A percentile compares a stretch with the other conserved stretches of the same genome.
Evolutionary conservation across 1,140 invertebrate genomes (phyloP).

Genomic region (Drosophila baimaii): DNA sequence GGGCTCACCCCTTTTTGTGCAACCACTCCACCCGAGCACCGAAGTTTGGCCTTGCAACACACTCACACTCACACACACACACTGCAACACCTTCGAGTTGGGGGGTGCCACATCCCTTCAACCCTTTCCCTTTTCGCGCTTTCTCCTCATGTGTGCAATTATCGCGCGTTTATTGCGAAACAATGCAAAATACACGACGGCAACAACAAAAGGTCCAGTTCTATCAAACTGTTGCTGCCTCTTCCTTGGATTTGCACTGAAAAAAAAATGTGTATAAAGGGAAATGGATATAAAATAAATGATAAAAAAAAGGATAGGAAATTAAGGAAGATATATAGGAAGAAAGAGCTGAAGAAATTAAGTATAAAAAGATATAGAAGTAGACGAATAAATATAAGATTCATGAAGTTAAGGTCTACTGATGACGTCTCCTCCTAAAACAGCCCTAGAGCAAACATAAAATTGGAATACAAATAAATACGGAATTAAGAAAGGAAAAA

Average conservation of each 20-base stretch:
- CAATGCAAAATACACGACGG: conserved; percentile 73
- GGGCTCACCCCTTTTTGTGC: conserved; percentile 11
- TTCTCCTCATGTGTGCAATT: conserved; percentile 59
- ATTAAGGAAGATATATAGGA: not conserved
- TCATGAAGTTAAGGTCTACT: no score
- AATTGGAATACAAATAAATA: no score
- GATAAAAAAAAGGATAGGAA: not conserved
- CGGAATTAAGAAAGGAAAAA: not conserved
- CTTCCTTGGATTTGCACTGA: not conserved
- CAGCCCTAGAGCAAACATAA: no score
- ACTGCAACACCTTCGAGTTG: conserved; percentile 21
- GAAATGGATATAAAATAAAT: not conserved
- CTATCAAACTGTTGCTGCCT: conserved; percentile 56
- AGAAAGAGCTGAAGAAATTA: no score
- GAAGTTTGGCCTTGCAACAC: conserved; percentile 14
- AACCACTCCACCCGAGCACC: not conserved
- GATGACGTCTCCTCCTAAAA: no score
- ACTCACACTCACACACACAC: conserved; percentile 10
- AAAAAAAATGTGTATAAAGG: not conserved
- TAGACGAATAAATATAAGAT: no score
- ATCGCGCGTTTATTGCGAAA: conserved; percentile 80
- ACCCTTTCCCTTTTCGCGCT: not conserved
- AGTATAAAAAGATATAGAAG: no score
- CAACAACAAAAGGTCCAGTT: conserved; percentile 39
- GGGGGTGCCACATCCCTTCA: not conserved